Evolutionary conservation across 2,797 vertebrate genomes (phyloP), one percentile per base, ranked within the genome.

Genomic region (Trachops cirrhosus): DNA sequence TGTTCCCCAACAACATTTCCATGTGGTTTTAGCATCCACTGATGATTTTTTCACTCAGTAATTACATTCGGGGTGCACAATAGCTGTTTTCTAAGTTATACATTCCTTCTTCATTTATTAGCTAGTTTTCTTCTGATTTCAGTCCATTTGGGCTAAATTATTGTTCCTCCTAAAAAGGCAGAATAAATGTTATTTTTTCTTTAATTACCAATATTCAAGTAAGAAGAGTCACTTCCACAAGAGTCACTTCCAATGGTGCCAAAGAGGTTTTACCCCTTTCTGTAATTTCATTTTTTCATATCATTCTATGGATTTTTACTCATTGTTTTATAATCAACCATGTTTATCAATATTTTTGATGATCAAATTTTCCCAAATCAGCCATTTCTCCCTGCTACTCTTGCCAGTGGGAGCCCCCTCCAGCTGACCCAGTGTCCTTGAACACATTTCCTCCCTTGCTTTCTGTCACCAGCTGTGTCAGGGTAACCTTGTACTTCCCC

Each of bases 321-420:
- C 34, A 83, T 57, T 92, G 79, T 68, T 94, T 89, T 92, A 73
- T 88, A 96, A 64, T 84, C 41, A 87, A 26, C 44, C 59, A 64
- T 54, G 39, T 39, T 71, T 14, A 64, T 93, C 82, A 75, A 71
- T 80, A 59, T 77, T 83, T 87, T 26, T 41, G n/a, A 83, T 83
- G 64, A 29, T 82, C n/a, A 59, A 10, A 70, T 80, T 91, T 91
- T 50, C 50, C 77, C 57, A 87, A 34, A 64, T 70, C 22, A 83
- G 75, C 37, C 26, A 41, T 41, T 59, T 59, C 37, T 21, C 26
- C 78, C 59, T 21, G 37, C 16, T 46, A 18, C 71, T 46, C 29
- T 74, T 32, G 39, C 46, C 62, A 26, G 46, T 32, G 48, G 70
- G n/a, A 78, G 19, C 26, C 34, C 34, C 68, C 75, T 84, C 62